Base-by-base conservation (phyloP, 2,113 vertebrate genomes). In the Poeciliopsis turrubarensis region DNA sequence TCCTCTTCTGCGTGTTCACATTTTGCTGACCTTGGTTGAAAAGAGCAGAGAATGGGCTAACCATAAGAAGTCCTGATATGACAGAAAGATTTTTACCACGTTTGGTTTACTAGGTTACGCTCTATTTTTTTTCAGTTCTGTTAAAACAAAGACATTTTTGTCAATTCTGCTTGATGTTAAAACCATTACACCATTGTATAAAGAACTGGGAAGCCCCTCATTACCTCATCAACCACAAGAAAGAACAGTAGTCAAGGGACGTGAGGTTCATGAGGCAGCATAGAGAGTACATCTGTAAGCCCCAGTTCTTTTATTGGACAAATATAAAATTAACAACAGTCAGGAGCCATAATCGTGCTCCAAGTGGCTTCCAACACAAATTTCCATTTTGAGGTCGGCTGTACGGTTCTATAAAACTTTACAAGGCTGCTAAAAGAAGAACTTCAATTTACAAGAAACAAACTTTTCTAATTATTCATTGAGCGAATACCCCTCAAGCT, bases 271-370 rank as follows among this genome's bases (percentile, higher is more conserved):
- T 31, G 64, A 79, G 65, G 80, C 78, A 70, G 72, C 67, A 68
- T 44, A 6, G 78, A 77, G 79, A 34, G 31, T 77, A 90, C 89
- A 89, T 57, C 73, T 73, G 82, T 88, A 91, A 91, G 87, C 94
- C 93, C 95, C 78, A 88, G 94, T 95, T 93, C 86, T 91, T 97
- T 98, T 97, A 98, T 97, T 96, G 93, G 95, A 94, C 94, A 96
- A 94, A 96, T 97, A 96, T 97, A 97, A 97, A 97, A 97, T 98
- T 97, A 98, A 97, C 97, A 97, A 92, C 96, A 97, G 94, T 80
- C 84, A 89, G 83, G 80, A 94, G 92, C 93, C 94, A 89, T 96
- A 95, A 97, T 91, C 77, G 87, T 80, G 80, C 91, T 86, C 95
- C 94, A 94, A 92, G 89, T 94, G 82, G 87, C 91, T 95, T 97